phyloP scores from a whole-genome alignment of 2,113 vertebrate genomes.

The Gambusia holbrooki region DNA sequence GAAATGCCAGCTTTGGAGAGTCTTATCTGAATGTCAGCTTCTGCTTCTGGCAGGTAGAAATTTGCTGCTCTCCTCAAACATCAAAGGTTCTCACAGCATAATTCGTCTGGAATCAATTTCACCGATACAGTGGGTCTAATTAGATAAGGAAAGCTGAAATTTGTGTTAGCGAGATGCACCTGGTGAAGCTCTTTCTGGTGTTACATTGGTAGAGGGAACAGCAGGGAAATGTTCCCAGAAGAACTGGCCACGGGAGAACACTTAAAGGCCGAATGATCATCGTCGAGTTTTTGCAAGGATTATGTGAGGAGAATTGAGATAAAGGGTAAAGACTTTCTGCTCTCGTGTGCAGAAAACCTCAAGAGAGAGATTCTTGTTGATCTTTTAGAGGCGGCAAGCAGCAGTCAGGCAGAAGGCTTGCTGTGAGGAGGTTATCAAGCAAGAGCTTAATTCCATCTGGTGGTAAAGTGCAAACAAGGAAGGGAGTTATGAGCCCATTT shows the following conservation, averaged over 20 bases:
- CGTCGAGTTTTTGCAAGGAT: not conserved
- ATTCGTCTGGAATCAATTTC: not conserved
- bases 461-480: not conserved
- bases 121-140: conserved; percentile 1
- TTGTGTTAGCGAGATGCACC: conserved; percentile 2
- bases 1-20: not conserved
- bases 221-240: not conserved
- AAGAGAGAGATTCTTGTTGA: conserved; percentile 13
- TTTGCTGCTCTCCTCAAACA: too few species aligned
- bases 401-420: not conserved
- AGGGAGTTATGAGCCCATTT: not conserved
- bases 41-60: not conserved
- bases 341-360: not conserved
- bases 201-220: not conserved
- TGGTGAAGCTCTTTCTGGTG: not conserved
- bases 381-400: conserved; percentile 11
- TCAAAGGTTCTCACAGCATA: not conserved
- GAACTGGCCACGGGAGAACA: not conserved
- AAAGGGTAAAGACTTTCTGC: not conserved
- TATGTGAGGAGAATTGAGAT: conserved; percentile 4
- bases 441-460: conserved; percentile 5
- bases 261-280: conserved; percentile 5
- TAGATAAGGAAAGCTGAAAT: conserved; percentile 6
- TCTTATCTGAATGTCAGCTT: not conserved
- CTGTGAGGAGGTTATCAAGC: conserved; percentile 10